Base-by-base conservation (phyloP, 1,140 invertebrate species). In the Drosophila arawakana region DNA sequence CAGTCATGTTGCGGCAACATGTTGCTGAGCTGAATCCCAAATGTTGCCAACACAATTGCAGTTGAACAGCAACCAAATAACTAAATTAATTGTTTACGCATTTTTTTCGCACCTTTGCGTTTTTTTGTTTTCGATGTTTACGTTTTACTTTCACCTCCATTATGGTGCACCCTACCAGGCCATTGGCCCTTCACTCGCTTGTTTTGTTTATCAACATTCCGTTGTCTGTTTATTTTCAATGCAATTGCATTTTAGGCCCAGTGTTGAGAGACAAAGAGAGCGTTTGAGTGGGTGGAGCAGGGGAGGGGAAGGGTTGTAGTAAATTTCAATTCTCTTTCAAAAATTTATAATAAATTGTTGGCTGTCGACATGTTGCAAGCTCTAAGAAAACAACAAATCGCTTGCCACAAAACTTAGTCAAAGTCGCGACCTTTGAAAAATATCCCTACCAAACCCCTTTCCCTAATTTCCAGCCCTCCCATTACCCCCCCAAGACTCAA, bases 201-300 rank as follows among this genome's bases (percentile, higher is more conserved):
- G 77, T 83, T 88, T 88, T 88, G 83, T 88, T 88, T 88, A 88
- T 89, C 82, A 88, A 88, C 80, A 85, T 85, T 80, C 49, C 34
- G 44, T 6, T 35, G 10, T 43, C 67, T 88, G 83, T 88, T 88
- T 88, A 79, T 88, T 88, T 89, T 83, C 60, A 78, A 88, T 88
- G 83, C 83, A 88, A 88, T 88, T 89, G 34, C 66, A 35, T 63
- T 71, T 30, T 13, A 44, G 49, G 49, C 39, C 46, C 61, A 66
- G 81, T 68, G 83, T 80, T 83, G 80, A 88, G 61, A 80, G 68
- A 39, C 21, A 44, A 50, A 47, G 52, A 47, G 52, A 41, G 60
- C 13, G 43, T 15, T 35, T n/a, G 34, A 39, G 34, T 10, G 2
- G n/a, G 15, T 8, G 25, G 50, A 10, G n/a, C 8, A 8, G 1